Evolutionary conservation across 2,888 invertebrate genomes (phyloP).

Genomic region (Gibbula magus): DNA sequence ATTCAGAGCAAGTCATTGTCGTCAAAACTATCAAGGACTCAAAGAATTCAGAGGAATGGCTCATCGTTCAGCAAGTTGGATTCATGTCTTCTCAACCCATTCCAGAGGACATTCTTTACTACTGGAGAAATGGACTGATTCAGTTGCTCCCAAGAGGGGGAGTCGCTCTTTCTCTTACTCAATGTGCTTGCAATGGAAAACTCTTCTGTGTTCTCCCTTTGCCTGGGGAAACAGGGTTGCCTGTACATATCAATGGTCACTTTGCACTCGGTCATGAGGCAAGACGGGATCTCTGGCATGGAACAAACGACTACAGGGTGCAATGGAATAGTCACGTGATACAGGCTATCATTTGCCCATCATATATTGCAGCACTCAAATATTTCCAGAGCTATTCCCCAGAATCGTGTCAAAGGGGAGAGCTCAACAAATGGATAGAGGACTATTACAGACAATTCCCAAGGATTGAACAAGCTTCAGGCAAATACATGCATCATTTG

Average conservation of each 20-base stretch:
- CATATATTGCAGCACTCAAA: conserved; percentile 19
- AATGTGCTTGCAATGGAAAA: background rate
- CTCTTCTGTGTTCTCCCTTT: conserved; percentile 63
- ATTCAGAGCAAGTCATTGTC: conserved; percentile 28
- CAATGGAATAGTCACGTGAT: conserved; percentile 13
- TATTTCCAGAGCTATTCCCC: background rate
- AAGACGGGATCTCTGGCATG: conserved; percentile 37
- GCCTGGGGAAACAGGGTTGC: conserved; percentile 54
- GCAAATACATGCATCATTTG: background rate
- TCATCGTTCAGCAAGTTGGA: conserved; percentile 60
- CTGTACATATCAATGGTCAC: conserved; percentile 63
- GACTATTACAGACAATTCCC: conserved; percentile 15
- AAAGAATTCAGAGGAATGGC: conserved; percentile 40
- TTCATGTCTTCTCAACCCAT: conserved; percentile 33
- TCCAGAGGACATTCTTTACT: conserved; percentile 41
- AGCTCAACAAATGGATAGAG: background rate
- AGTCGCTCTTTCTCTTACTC: conserved; percentile 39
- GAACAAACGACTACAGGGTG: background rate
- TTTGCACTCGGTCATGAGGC: conserved; percentile 58
- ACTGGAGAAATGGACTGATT: conserved; percentile 43
- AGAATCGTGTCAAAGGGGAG: background rate
- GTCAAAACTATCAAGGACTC: conserved; percentile 29
- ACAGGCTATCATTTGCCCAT: conserved; percentile 13
- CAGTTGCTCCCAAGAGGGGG: conserved; percentile 54
- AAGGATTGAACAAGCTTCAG: background rate